Percentiles rank a stretch among this genome's conserved stretches.
These are phyloP conservation scores for Psittacula cyanocephala DNA, from an alignment of 2,113 vertebrate species.

Conservation along the genomic window DNA sequence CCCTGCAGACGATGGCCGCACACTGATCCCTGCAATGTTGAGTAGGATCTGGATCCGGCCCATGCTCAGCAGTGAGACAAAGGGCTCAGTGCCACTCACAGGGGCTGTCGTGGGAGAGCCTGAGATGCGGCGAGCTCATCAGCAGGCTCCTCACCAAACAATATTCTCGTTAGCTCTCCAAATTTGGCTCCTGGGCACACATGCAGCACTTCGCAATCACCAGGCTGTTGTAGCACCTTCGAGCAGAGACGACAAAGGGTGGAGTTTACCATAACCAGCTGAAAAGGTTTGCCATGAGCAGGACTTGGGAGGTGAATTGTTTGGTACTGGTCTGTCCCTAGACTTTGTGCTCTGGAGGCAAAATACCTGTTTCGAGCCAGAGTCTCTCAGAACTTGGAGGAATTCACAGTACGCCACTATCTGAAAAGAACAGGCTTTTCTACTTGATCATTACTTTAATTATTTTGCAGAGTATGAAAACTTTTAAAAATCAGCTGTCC, in stretches of 20 bases:
- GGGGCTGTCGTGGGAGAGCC: neutral
- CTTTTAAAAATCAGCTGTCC: neutral
- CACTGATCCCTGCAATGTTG: rapidly evolving
- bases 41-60: neutral
- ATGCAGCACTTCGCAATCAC: rapidly evolving
- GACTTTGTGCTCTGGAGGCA: neutral
- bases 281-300: neutral
- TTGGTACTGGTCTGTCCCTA: neutral
- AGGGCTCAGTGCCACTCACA: neutral
- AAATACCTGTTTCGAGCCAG: neutral
- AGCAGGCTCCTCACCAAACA: neutral
- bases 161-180: neutral
- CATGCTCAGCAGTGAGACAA: neutral
- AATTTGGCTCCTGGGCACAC: rapidly evolving
- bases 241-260: neutral
- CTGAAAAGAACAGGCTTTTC: neutral
- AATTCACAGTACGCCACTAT: neutral
- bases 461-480: neutral
- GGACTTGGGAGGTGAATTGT: neutral
- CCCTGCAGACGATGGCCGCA: rapidly evolving
- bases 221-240: rapidly evolving
- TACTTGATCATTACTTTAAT: neutral
- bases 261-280: neutral
- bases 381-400: neutral
- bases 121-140: rapidly evolving